Evolutionary conservation across 2,113 vertebrate genomes (phyloP), one percentile per base, ranked within the genome.

Genomic region (Chitala chitala): DNA sequence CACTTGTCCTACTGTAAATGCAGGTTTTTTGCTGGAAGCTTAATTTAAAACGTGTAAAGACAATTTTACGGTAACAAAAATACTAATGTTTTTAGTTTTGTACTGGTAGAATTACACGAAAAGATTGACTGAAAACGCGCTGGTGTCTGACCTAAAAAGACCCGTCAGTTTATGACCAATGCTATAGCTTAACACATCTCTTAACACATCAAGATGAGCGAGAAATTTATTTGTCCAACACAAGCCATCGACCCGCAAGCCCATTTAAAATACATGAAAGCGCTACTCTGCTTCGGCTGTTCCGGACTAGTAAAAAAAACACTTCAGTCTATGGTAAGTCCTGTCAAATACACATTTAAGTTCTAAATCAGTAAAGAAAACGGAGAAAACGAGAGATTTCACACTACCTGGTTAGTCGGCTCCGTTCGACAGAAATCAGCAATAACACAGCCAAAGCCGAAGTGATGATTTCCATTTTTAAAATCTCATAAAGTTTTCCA

Each of bases 351-450:
- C 69, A 55, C 54, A 5, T 55, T 5, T 22, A 71, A 38, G 69
- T 71, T 36, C n/a, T n/a, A 7, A 71, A n/a, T 8, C 48, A 10
- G 33, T n/a, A 20, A 9, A 71, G n/a, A 22, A 33, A 56, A 36
- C n/a, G 26, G 29, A 69, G 13, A 38, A 70, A 56, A 22, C 55
- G 22, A 24, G n/a, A n/a, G 6, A 46, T 31, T 24, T 13, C 55
- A 59, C 75, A 29, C 50, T 78, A 78, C 77, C 77, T 58, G 69
- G 53, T 72, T 36, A 78, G 58, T 71, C 53, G 55, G 31, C 26
- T 50, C 61, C 73, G 72, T 20, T 77, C 64, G 66, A 53, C 20
- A 12, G 9, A 75, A 1, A 78, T 48, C 3, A 78, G 42, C n/a
- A 78, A 50, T 58, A 55, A 48, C 44, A 68, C 66, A 33, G 72